phyloP scores from a whole-genome alignment of 2,797 vertebrate genomes.

The Pantherophis alleghaniensis region DNA sequence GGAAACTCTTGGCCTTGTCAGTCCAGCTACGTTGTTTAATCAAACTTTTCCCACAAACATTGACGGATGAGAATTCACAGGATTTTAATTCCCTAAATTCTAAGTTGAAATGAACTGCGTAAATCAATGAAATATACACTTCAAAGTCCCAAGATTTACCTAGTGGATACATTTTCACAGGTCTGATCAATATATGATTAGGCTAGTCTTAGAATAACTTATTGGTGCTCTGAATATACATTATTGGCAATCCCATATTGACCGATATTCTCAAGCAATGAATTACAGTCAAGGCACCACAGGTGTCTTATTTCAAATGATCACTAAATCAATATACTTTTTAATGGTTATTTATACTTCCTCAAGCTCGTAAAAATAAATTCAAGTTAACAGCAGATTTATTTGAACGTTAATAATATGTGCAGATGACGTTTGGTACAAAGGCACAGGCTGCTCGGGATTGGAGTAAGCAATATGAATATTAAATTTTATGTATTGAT shows the following conservation, averaged over 20 bases:
- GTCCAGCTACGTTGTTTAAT: neutral
- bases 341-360: neutral
- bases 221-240: neutral
- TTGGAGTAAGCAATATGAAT: neutral
- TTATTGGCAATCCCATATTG: neutral
- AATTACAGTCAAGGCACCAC: neutral
- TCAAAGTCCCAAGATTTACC: constrained; percentile 3
- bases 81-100: constrained; percentile 7
- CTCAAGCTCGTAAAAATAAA: neutral
- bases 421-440: neutral
- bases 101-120: constrained; percentile 5
- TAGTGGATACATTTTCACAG: constrained; percentile 1
- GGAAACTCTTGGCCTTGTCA: constrained; percentile 12
- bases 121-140: constrained; percentile 14
- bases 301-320: neutral
- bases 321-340: neutral
- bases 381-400: neutral
- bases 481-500: neutral
- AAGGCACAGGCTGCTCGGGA: neutral
- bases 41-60: neutral
- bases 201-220: constrained; percentile 2
- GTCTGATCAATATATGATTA: constrained; percentile 20
- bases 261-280: neutral
- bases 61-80: neutral
- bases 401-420: neutral